Percentiles rank a stretch among this genome's conserved stretches.
Evolutionary conservation across 2,797 vertebrate species (phyloP).

Genomic region (Dipus sagitta): DNA sequence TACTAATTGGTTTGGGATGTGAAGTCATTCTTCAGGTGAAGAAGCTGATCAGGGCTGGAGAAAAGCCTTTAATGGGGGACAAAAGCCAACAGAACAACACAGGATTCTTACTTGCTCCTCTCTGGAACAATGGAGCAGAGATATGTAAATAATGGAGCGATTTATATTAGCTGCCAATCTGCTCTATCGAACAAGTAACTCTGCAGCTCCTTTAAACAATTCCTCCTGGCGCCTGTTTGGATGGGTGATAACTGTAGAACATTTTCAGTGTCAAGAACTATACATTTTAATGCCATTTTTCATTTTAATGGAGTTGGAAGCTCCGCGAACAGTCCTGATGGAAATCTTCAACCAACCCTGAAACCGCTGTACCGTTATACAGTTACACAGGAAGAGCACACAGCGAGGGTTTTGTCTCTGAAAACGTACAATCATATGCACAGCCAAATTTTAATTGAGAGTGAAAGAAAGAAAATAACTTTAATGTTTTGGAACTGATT

Average conservation of each 20-base stretch:
- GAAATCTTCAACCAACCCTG: conserved; percentile 77
- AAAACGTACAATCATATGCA: conserved; percentile 9
- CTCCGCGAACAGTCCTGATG: conserved; percentile 76
- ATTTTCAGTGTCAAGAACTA: conserved; percentile 82
- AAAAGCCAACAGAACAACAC: conserved; percentile 61
- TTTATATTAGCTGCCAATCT: conserved; percentile 84
- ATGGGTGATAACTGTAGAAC: conserved; percentile 84
- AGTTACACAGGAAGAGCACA: neutral
- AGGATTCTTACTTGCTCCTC: conserved; percentile 77
- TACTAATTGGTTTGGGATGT: conserved; percentile 81
- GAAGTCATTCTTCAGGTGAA: conserved; percentile 79
- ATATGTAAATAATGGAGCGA: conserved; percentile 83
- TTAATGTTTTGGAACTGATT: conserved; percentile 77
- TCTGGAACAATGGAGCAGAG: conserved; percentile 69
- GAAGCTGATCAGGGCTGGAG: conserved; percentile 25
- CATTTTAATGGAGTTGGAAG: conserved; percentile 83
- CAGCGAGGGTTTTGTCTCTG: conserved; percentile 55
- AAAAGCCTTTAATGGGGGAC: neutral
- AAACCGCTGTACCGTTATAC: neutral
- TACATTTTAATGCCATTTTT: conserved; percentile 76
- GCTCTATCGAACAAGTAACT: conserved; percentile 80
- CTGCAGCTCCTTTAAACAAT: conserved; percentile 73
- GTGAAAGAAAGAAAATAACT: conserved; percentile 66
- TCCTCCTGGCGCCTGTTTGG: conserved; percentile 76
- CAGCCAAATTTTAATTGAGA: conserved; percentile 73